Evolutionary conservation across 2,888 invertebrate species (phyloP).

Genomic region (Acrobasis repandana): DNA sequence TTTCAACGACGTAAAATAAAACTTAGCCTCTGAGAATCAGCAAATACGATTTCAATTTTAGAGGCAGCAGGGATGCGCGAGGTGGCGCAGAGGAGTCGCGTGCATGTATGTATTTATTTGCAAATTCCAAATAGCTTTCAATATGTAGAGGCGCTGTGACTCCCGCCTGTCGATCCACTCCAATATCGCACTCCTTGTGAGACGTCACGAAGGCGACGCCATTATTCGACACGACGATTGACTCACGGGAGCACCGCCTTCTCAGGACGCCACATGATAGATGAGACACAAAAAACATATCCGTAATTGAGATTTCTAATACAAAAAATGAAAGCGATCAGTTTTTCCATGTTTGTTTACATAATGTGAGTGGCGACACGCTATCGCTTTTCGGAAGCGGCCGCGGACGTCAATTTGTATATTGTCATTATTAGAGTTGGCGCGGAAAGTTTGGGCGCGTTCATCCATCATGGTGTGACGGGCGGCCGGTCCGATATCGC

Average conservation of each 20-base stretch:
- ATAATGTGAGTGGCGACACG: conserved; percentile 76
- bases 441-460: conserved; percentile 76
- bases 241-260: conserved; percentile 62
- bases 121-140: conserved; percentile 80
- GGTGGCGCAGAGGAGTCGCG: conserved; percentile 56
- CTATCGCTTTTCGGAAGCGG: conserved; percentile 78
- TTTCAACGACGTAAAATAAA: conserved; percentile 44
- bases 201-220: conserved; percentile 70
- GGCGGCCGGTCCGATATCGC: conserved; percentile 78
- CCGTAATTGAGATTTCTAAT: conserved; percentile 82
- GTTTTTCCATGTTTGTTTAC: conserved; percentile 77
- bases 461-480: conserved; percentile 82
- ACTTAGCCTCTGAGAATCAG: conserved; percentile 59
- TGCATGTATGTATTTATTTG: conserved; percentile 79
- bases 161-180: conserved; percentile 78
- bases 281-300: conserved; percentile 78
- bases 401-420: conserved; percentile 81
- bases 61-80: conserved; percentile 61
- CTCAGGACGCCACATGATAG: conserved; percentile 72
- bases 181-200: conserved; percentile 74
- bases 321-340: conserved; percentile 76
- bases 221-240: conserved; percentile 73
- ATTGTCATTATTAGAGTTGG: conserved; percentile 81
- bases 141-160: conserved; percentile 77
- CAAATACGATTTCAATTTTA: conserved; percentile 78